These are phyloP conservation scores for Zoanthus solanderi DNA, from an alignment of 92 coral and sea anemone genomes.

Conservation along the genomic window DNA sequence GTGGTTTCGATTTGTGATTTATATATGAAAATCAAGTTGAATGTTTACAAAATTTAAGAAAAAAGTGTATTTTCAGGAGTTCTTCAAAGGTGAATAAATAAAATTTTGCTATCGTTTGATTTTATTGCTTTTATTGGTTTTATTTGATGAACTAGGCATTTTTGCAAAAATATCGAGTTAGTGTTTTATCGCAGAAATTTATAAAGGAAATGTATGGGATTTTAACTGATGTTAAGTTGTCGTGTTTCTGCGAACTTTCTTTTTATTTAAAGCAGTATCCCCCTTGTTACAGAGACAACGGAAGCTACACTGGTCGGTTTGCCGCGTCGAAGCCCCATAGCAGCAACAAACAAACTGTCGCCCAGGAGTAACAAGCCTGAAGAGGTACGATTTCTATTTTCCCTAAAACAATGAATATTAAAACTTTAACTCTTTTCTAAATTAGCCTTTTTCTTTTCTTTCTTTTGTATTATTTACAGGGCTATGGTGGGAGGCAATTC, in stretches of 20 bases:
- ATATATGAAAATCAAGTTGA: background rate
- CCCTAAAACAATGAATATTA: background rate
- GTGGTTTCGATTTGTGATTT: background rate
- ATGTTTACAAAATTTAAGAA: too few relatives aligned
- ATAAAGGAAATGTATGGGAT: conserved; percentile 34
- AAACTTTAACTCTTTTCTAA: background rate
- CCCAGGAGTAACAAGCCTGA: conserved; percentile 35
- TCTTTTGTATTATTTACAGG: conserved; percentile 4
- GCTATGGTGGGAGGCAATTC: conserved; percentile 56
- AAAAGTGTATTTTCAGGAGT: background rate
- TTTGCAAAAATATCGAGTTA: background rate
- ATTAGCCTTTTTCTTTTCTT: background rate
- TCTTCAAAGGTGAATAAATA: background rate
- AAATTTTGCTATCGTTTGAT: background rate
- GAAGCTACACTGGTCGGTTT: conserved; percentile 38
- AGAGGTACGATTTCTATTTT: conserved; percentile 21
- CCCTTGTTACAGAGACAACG: conserved; percentile 30
- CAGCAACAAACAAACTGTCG: conserved; percentile 34
- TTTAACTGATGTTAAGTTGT: background rate
- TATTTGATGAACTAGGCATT: background rate
- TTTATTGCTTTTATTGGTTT: background rate
- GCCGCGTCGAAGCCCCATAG: conserved; percentile 23
- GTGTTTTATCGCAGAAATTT: background rate
- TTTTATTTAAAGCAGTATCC: conserved; percentile 12
- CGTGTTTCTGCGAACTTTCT: background rate